phyloP scores from a whole-genome alignment of 1,140 invertebrate species.

The Drosophila pseudoobscura region DNA sequence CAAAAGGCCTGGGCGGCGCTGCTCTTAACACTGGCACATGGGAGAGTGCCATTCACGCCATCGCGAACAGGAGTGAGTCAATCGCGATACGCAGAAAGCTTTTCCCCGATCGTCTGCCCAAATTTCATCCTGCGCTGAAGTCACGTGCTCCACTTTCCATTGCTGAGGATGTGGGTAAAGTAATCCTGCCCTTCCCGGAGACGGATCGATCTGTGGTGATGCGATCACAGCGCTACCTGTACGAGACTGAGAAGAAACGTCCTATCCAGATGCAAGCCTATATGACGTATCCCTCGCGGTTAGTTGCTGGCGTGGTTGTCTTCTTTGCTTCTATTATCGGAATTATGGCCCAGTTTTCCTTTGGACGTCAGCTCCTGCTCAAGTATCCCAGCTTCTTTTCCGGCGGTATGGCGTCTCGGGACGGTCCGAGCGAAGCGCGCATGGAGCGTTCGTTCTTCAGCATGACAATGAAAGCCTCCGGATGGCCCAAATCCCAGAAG shows the following conservation, averaged over 20 bases:
- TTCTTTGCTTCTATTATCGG: slow-evolving; percentile 87
- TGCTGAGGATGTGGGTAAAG: slow-evolving; percentile 84
- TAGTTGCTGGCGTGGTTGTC: slow-evolving; percentile 82
- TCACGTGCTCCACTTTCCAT: slow-evolving; percentile 85
- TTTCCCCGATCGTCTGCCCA: slow-evolving; percentile 87
- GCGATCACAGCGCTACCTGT: slow-evolving; percentile 90
- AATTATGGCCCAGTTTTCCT: slow-evolving; percentile 87
- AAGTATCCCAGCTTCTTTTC: slow-evolving; percentile 91
- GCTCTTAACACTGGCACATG: slow-evolving; percentile 91
- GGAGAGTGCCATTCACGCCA: slow-evolving; percentile 90
- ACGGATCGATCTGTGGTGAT: slow-evolving; percentile 91
- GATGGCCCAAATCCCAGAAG: slow-evolving; percentile 89
- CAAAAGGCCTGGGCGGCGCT: slow-evolving; percentile 54
- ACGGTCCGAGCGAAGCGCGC: slow-evolving; percentile 87
- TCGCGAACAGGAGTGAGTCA: slow-evolving; percentile 87
- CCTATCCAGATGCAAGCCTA: slow-evolving; percentile 89
- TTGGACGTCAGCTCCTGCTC: slow-evolving; percentile 87
- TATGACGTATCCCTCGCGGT: slow-evolving; percentile 84
- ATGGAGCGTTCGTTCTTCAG: slow-evolving; percentile 87
- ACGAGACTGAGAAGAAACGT: slow-evolving; percentile 87
- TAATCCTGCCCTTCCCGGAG: slow-evolving; percentile 90
- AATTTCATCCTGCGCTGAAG: slow-evolving; percentile 86
- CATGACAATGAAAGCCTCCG: slow-evolving; percentile 89
- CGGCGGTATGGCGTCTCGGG: slow-evolving; percentile 87
- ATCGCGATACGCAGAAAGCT: slow-evolving; percentile 86